Conservation (phyloP, 2,888 invertebrate genomes). For the Xanthostigma xanthostigma region DNA sequence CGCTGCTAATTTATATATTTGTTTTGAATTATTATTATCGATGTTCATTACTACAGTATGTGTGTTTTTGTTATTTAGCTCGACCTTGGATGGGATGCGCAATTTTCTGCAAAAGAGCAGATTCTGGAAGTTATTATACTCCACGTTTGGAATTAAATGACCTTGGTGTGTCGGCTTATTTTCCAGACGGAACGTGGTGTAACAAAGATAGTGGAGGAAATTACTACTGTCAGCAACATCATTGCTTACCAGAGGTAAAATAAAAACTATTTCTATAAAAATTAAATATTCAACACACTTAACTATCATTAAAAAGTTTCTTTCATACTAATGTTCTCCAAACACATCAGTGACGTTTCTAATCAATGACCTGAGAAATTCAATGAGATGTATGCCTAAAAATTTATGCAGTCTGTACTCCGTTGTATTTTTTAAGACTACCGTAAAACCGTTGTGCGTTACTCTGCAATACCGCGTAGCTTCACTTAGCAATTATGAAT, state of each 20-base stretch:
- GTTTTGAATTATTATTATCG: not conserved
- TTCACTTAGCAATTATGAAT: too few relatives aligned
- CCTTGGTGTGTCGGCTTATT: slow-evolving; percentile 54
- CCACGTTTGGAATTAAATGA: slow-evolving; percentile 62
- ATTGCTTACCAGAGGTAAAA: slow-evolving; percentile 54
- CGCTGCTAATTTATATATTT: not conserved
- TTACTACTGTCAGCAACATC: slow-evolving; percentile 59
- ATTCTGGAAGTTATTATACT: slow-evolving; percentile 54
- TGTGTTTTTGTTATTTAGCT: slow-evolving; percentile 23
- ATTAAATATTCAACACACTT: not conserved
- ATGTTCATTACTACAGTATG: not conserved
- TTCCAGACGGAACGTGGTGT: slow-evolving; percentile 73
- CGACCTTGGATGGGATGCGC: slow-evolving; percentile 69
- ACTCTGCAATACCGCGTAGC: too few relatives aligned
- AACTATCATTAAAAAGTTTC: too few relatives aligned
- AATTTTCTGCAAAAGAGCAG: slow-evolving; percentile 54
- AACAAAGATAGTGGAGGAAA: slow-evolving; percentile 46
- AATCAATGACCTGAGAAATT: too few relatives aligned
- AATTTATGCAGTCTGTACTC: too few relatives aligned
- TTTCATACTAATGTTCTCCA: too few relatives aligned
- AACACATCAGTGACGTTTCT: too few relatives aligned
- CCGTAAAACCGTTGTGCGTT: too few relatives aligned
- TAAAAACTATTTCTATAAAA: not conserved
- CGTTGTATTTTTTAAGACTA: too few relatives aligned
- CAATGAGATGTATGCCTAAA: too few relatives aligned